phyloP scores from a whole-genome alignment of 2,888 invertebrate genomes.

The Leptinotarsa juncta region DNA sequence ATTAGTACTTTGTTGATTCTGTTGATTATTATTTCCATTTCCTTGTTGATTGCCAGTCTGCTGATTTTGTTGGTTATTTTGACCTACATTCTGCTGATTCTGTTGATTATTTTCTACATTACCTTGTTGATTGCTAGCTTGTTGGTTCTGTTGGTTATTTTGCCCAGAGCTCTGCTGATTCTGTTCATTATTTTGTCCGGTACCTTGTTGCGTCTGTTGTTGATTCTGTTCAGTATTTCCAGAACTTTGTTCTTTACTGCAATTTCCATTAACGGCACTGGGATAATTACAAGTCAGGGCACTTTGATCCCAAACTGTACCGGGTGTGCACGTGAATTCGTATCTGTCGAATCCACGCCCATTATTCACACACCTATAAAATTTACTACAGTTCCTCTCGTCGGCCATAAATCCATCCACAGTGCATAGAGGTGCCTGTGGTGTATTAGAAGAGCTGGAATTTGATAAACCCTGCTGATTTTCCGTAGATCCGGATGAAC shows the following conservation, averaged over 20 bases:
- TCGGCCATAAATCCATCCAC: constrained; percentile 80
- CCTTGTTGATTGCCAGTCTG: constrained; percentile 17
- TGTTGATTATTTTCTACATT: constrained; percentile 37
- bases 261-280: constrained; percentile 66
- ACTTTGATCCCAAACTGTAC: constrained; percentile 81
- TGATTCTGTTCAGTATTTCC: constrained; percentile 35
- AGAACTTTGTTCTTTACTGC: constrained; percentile 28
- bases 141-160: constrained; percentile 30
- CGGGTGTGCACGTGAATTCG: constrained; percentile 79
- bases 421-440: constrained; percentile 63
- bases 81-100: constrained; percentile 29
- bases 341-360: constrained; percentile 73
- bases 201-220: constrained; percentile 39
- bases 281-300: constrained; percentile 79
- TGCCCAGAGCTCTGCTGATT: constrained; percentile 36
- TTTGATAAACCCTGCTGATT: constrained; percentile 37
- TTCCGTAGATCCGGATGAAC: constrained; percentile 27
- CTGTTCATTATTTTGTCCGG: constrained; percentile 24
- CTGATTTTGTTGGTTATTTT: constrained; percentile 35
- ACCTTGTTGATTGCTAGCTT: constrained; percentile 32
- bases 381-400: constrained; percentile 76
- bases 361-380: constrained; percentile 79
- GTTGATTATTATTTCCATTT: constrained; percentile 29
- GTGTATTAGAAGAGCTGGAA: constrained; percentile 19
- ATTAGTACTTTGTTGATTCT: constrained; percentile 28